phyloP scores from a whole-genome alignment of 2,888 invertebrate species.

The Tenthredo livida region DNA sequence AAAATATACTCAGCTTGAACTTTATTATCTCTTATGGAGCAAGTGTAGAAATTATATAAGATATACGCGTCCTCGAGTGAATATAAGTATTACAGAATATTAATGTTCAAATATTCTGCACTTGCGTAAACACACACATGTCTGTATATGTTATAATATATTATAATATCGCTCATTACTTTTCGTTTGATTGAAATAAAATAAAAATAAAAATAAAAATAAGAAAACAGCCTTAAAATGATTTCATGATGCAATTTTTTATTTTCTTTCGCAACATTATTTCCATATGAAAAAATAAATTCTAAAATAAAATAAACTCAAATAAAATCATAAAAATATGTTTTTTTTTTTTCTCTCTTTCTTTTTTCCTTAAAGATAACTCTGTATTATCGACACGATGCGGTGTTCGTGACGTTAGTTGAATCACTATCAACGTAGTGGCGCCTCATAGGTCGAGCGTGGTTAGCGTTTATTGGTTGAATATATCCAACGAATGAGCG shows the following conservation, averaged over 20 bases:
- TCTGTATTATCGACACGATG: constrained; percentile 63
- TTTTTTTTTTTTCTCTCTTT: not conserved
- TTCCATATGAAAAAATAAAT: not conserved
- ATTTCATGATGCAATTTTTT: not conserved
- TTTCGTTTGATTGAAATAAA: not conserved
- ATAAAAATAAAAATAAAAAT: not conserved
- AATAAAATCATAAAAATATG: not conserved
- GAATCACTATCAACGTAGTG: constrained; percentile 67
- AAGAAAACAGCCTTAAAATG: not conserved
- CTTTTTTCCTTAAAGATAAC: constrained; percentile 4
- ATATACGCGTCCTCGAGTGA: not conserved
- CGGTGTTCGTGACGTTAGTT: constrained; percentile 65
- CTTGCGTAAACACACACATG: not conserved
- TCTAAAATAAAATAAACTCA: not conserved
- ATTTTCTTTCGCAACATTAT: not conserved
- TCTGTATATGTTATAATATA: not conserved
- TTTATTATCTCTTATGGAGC: not conserved
- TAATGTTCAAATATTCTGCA: not conserved
- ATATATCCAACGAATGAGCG: constrained; percentile 80
- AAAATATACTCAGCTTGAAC: not conserved
- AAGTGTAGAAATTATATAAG: not conserved
- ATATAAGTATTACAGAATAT: not conserved
- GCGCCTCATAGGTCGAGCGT: constrained; percentile 81
- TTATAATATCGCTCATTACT: not conserved
- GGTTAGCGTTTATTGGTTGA: constrained; percentile 83